phyloP scores from a whole-genome alignment of 2,797 vertebrate species.

The Eospalax fontanierii region DNA sequence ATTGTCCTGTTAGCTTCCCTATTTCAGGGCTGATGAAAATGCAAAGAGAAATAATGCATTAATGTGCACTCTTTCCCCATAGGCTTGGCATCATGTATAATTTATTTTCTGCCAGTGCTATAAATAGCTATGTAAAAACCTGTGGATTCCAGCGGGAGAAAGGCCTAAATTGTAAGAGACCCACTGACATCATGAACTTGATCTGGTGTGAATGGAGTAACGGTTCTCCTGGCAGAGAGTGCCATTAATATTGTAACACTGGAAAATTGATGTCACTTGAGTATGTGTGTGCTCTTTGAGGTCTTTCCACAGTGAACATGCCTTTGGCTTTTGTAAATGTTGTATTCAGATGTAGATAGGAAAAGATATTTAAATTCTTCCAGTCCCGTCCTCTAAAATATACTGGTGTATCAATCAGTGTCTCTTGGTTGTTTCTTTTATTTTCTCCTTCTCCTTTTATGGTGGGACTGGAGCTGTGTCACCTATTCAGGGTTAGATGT shows the following conservation, averaged over 20 bases:
- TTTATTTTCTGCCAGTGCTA: slow-evolving; percentile 83
- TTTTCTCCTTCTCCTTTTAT: not conserved
- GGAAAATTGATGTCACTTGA: slow-evolving; percentile 58
- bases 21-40: slow-evolving; percentile 83
- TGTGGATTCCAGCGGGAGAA: slow-evolving; percentile 75
- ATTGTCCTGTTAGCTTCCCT: slow-evolving; percentile 78
- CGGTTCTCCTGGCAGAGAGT: not conserved
- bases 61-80: slow-evolving; percentile 76
- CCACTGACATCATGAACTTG: slow-evolving; percentile 83
- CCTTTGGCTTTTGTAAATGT: slow-evolving; percentile 8
- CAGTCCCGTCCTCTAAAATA: not conserved
- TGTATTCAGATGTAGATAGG: not conserved
- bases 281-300: slow-evolving; percentile 25
- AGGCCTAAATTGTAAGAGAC: slow-evolving; percentile 68
- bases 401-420: not conserved
- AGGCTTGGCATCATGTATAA: slow-evolving; percentile 81
- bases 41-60: slow-evolving; percentile 83
- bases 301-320: not conserved
- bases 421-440: not conserved
- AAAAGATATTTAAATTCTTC: slow-evolving; percentile 38
- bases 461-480: accelerated
- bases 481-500: slow-evolving; percentile 49
- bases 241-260: slow-evolving; percentile 70
- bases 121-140: slow-evolving; percentile 82
- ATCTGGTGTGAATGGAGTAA: slow-evolving; percentile 66